Conservation (phyloP, 1,140 invertebrate genomes). For the Danaus plexippus region DNA sequence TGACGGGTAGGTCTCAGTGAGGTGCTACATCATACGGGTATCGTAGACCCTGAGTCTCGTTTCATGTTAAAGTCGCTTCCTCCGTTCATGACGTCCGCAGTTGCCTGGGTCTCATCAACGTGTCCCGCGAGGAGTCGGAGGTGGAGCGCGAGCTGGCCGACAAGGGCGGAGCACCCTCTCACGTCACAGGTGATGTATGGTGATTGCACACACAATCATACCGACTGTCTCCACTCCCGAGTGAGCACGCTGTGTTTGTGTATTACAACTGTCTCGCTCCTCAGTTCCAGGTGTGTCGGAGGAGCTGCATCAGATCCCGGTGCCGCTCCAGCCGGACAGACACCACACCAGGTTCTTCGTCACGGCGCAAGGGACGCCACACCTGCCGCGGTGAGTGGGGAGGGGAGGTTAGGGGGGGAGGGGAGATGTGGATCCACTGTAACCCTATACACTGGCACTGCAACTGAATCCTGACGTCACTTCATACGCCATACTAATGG, state of each 20-base stretch:
- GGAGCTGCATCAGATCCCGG: slow-evolving; percentile 13
- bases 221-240: no score
- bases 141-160: slow-evolving; percentile 8
- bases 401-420: not conserved
- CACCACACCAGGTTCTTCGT: slow-evolving; percentile 15
- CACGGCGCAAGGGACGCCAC: slow-evolving; percentile 8
- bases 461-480: no score
- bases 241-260: not conserved
- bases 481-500: no score
- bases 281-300: not conserved
- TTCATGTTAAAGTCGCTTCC: slow-evolving; percentile 7
- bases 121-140: slow-evolving; percentile 16
- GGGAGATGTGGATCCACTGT: no score
- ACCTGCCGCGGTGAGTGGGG: slow-evolving; percentile 19
- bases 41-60: not conserved
- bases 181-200: no score
- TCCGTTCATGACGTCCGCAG: slow-evolving; percentile 2
- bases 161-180: not conserved
- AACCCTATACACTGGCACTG: no score
- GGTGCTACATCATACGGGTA: not conserved
- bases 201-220: no score
- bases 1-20: slow-evolving; percentile 23
- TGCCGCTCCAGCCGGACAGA: slow-evolving; percentile 7
- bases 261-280: not conserved
- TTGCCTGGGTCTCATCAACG: slow-evolving; percentile 26